These are phyloP conservation scores for Agriopis aurantiaria DNA, from an alignment of 2,888 invertebrate species.

Conservation along the genomic window DNA sequence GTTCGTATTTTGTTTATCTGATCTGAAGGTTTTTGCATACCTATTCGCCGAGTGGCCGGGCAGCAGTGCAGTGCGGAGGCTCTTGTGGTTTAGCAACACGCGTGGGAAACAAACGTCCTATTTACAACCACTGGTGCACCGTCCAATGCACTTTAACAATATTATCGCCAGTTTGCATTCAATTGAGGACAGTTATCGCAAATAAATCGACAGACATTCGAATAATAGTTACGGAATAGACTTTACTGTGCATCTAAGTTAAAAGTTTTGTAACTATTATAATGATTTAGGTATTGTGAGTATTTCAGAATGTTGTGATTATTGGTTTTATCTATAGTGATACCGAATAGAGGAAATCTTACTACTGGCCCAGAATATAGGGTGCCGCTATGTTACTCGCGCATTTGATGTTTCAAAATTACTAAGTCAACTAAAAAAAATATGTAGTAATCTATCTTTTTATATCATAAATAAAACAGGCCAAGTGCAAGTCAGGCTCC, in stretches of 20 bases:
- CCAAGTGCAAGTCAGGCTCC: no score
- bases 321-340: neutral
- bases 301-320: neutral
- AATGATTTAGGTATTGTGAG: neutral
- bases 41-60: conserved; percentile 49
- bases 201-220: conserved; percentile 23
- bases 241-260: neutral
- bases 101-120: conserved; percentile 71
- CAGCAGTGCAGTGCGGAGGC: conserved; percentile 53
- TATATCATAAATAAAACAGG: no score
- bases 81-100: conserved; percentile 65
- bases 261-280: conserved; percentile 3
- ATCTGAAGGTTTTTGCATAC: neutral
- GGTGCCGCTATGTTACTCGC: no score
- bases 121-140: conserved; percentile 53
- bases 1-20: no score
- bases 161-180: conserved; percentile 20
- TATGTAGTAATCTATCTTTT: no score
- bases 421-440: no score
- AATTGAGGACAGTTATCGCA: conserved; percentile 23
- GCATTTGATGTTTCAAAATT: no score
- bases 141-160: conserved; percentile 45
- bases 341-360: neutral
- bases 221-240: conserved; percentile 1
- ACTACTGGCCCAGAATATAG: no score